Base-by-base conservation (phyloP, 2,797 vertebrate genomes). In the Rachycentron canadum region DNA sequence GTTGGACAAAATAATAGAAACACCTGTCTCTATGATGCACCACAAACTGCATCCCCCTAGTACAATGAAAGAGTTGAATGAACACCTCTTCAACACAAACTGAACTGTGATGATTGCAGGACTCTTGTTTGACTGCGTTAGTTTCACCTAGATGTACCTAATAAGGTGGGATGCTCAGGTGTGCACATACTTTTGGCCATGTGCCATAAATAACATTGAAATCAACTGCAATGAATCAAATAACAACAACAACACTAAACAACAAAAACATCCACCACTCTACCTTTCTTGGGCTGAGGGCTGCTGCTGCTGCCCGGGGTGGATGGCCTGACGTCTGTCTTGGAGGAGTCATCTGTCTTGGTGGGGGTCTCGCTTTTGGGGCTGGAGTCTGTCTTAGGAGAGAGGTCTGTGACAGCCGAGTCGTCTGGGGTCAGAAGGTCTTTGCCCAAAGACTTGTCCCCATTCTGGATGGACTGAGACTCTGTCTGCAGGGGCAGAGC, bases 231-330 rank as follows among this genome's bases (percentile, higher is more conserved):
- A n/a, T n/a, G n/a, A n/a, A n/a, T n/a, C n/a, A n/a, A n/a, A n/a
- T n/a, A n/a, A n/a, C n/a, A n/a, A n/a, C n/a, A n/a, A n/a, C n/a
- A n/a, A n/a, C n/a, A n/a, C n/a, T n/a, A n/a, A 60, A n/a, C 6
- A 36, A 62, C 36, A 53, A 16, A 32, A n/a, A 21, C 21, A n/a
- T 50, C 13, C 25, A 1, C 3, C 16, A 43, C 9, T 36, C 1
- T 74, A 95, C 95, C 95, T 94, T 95, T 95, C 86, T 95, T 96
- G 70, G 93, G 89, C 58, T 88, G 89, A 0, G 90, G 92, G 85
- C 89, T 91, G 88, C 79, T 41, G 78, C 75, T 69, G 71, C 58
- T 58, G 65, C 83, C 89, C 8, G 93, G 91, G 0, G 90, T 92
- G 69, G 86, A 61, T 11, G 89, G 81, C 57, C 87, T 63, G 76